These are phyloP conservation scores for Pyrgus malvae DNA, from an alignment of 2,888 invertebrate species.

Conservation along the genomic window DNA sequence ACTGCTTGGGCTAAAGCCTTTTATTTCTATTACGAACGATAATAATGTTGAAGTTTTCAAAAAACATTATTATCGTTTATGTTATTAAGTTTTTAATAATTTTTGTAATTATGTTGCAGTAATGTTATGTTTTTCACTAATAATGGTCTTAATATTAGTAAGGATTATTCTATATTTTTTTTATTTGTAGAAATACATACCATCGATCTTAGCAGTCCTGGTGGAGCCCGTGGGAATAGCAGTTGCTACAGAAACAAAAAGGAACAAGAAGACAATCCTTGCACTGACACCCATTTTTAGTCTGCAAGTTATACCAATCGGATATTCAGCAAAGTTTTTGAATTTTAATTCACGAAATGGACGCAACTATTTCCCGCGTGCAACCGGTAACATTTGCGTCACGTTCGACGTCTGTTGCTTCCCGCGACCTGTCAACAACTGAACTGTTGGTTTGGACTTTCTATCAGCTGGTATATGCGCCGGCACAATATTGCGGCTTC, in stretches of 20 bases:
- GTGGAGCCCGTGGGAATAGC: constrained; percentile 64
- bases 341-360: constrained; percentile 46
- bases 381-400: constrained; percentile 75
- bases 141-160: no score
- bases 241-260: constrained; percentile 60
- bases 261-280: constrained; percentile 63
- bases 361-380: constrained; percentile 78
- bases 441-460: constrained; percentile 65
- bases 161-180: no score
- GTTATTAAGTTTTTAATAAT: no score
- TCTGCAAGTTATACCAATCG: constrained; percentile 43
- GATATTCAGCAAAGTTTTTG: constrained; percentile 32
- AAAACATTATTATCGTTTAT: no score
- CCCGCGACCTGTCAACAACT: constrained; percentile 65
- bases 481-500: constrained; percentile 47
- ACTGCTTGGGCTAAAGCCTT: background rate
- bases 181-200: constrained; percentile 43
- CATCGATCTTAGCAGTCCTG: constrained; percentile 54
- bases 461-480: constrained; percentile 66
- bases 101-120: no score
- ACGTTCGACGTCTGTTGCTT: constrained; percentile 51
- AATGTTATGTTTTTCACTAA: no score
- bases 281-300: constrained; percentile 74
- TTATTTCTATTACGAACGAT: no score
- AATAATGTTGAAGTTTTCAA: no score